Evolutionary conservation across 2,888 invertebrate species (phyloP), one percentile per base, ranked within the genome.

Genomic region (Acleris sparsana): DNA sequence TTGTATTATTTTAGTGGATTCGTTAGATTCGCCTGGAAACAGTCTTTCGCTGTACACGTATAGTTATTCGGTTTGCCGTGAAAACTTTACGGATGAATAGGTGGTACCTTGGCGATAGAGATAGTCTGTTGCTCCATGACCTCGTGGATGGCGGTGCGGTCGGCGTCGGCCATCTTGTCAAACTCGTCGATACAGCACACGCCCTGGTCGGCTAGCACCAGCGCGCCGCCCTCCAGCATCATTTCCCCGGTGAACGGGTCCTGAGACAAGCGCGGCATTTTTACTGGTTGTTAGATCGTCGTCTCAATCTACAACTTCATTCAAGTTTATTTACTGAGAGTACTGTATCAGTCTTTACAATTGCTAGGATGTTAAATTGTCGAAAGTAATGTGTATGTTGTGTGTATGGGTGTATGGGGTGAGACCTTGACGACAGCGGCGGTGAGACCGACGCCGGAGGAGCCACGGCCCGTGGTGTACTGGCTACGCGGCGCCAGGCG

Each of bases 71-170:
- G 11, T 33, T 33, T 33, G 33, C 11, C 11, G 11, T 33, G 33
- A 11, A 33, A 11, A 11, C 33, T 33, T 33, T 3, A 11, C 33
- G 11, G 20, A 49, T 17, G 17, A 49, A 20, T 20, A 49, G 11
- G 20, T 49, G 18, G 39, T 65, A 96, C 96, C 94, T 99, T 99
- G 17, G 99, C 99, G 78, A 99, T 99, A 63, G 99, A 99, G 73
- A 99, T 99, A 16, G 99, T 99, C 92, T 99, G 99, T 81, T 99
- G 99, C 91, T 99, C 99, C 98, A 98, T 98, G 49, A 99, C 99
- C 93, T 99, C 99, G 86, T 99, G 99, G 75, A 99, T 98, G 63
- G 99, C 97, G 0, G 98, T 98, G 79, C 99, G 94, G 89, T 99
- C 99, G 51, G 92, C 88, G 72, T 99, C 99, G 57, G 98, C 97